Evolutionary conservation across 2,113 vertebrate genomes (phyloP).

Genomic region (Cheilinus undulatus): DNA sequence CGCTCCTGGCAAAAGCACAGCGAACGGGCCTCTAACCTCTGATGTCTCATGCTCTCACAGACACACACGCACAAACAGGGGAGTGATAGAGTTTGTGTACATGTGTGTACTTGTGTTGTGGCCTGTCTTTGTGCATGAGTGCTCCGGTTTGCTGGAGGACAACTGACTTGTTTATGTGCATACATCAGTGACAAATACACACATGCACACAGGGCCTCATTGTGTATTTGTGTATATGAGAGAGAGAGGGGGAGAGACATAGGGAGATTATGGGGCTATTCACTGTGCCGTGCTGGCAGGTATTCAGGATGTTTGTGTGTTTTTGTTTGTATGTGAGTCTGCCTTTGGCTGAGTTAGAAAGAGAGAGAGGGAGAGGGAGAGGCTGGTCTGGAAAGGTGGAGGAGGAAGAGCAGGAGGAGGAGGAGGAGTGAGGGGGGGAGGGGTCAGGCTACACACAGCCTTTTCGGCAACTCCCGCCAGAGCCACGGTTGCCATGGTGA

Average conservation of each 20-base stretch:
- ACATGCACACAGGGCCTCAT: constrained; percentile 30
- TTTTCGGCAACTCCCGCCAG: constrained; percentile 84
- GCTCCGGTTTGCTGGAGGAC: constrained; percentile 74
- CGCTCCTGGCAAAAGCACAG: constrained; percentile 64
- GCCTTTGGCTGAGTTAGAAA: constrained; percentile 53
- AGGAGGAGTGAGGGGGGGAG: constrained; percentile 21
- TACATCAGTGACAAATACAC: constrained; percentile 64
- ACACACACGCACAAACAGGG: background rate
- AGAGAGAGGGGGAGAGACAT: constrained; percentile 6
- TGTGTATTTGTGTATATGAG: constrained; percentile 31
- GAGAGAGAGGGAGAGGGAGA: constrained; percentile 18
- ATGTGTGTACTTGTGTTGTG: constrained; percentile 40
- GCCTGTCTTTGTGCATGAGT: constrained; percentile 73
- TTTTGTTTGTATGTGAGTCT: constrained; percentile 34
- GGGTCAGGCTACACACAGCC: constrained; percentile 77
- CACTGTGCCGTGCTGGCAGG: constrained; percentile 66
- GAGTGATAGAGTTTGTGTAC: constrained; percentile 15
- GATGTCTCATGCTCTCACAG: constrained; percentile 40
- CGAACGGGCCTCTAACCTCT: constrained; percentile 59
- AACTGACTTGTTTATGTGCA: constrained; percentile 76
- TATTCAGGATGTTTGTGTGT: constrained; percentile 57
- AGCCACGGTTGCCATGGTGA: constrained; percentile 82
- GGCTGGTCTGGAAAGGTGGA: constrained; percentile 67
- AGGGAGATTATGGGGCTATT: constrained; percentile 65
- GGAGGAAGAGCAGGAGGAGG: constrained; percentile 54